Evolutionary conservation across 2,113 vertebrate genomes (phyloP).

Genomic region (Leucosticte australis): DNA sequence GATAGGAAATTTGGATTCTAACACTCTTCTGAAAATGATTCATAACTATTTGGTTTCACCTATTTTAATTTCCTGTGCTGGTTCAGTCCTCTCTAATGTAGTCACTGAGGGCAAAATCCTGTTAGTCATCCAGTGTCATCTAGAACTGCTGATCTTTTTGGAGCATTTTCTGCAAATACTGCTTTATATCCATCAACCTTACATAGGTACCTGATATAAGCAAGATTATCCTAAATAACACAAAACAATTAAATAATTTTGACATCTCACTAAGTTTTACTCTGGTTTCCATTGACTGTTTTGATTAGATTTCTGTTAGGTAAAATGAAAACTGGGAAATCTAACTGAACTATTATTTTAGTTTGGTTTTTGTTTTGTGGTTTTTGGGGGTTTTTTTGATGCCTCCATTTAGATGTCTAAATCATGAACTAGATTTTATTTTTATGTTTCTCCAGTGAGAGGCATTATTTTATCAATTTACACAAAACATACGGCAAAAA

Average conservation of each 20-base stretch:
- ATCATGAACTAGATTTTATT: background rate
- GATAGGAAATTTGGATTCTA: background rate
- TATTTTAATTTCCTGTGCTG: background rate
- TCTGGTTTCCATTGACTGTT: background rate
- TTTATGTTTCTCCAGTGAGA: background rate
- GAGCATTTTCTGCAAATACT: background rate
- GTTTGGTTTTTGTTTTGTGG: background rate
- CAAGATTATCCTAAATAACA: background rate
- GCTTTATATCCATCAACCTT: background rate
- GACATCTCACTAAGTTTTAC: background rate
- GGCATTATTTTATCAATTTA: background rate
- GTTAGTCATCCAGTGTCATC: background rate
- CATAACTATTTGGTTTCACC: background rate
- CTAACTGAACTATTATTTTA: background rate
- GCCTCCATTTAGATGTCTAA: background rate
- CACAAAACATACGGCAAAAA: background rate
- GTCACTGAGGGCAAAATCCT: background rate
- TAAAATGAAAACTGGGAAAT: background rate
- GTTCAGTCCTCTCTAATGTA: background rate
- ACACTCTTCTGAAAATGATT: background rate
- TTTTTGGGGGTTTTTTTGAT: too few species aligned
- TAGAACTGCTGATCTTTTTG: background rate
- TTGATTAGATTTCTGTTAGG: background rate
- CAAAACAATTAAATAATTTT: background rate
- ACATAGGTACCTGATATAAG: background rate